These are phyloP conservation scores for Paelopatides confundens DNA, from an alignment of 53 echinoderm and acorn worm genomes.

Conservation along the genomic window DNA sequence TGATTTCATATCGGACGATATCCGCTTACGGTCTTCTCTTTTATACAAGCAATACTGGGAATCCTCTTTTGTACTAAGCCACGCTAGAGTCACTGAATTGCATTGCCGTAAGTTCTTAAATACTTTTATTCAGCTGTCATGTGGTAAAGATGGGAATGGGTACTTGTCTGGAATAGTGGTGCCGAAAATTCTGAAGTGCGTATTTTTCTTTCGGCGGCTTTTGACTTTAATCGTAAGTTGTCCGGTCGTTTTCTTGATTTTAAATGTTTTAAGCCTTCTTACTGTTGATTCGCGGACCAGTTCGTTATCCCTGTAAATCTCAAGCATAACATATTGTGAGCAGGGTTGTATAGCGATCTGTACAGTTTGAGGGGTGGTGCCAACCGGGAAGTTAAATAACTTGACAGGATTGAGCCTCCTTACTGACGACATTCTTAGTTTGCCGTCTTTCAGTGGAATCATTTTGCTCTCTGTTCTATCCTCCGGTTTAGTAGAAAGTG, in stretches of 20 bases:
- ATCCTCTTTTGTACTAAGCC: slow-evolving; percentile 92
- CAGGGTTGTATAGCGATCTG: slow-evolving; percentile 87
- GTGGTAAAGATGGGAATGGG: slow-evolving; percentile 88
- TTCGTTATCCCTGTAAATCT: slow-evolving; percentile 78
- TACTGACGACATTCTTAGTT: slow-evolving; percentile 78
- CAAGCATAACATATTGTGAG: slow-evolving; percentile 70
- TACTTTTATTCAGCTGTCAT: slow-evolving; percentile 86
- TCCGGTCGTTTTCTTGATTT: slow-evolving; percentile 73
- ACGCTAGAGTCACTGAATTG: slow-evolving; percentile 91
- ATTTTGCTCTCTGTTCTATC: slow-evolving; percentile 57
- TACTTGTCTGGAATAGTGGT: slow-evolving; percentile 92
- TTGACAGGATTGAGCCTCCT: slow-evolving; percentile 75
- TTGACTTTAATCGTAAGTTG: slow-evolving; percentile 73
- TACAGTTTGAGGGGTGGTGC: slow-evolving; percentile 68
- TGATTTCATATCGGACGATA: slow-evolving; percentile 23
- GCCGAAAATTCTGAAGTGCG: slow-evolving; percentile 84
- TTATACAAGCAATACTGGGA: slow-evolving; percentile 98
- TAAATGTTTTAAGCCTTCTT: slow-evolving; percentile 81
- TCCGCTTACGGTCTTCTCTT: slow-evolving; percentile 73
- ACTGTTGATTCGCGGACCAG: slow-evolving; percentile 75
- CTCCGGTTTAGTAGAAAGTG: slow-evolving; percentile 72
- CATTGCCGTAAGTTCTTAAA: slow-evolving; percentile 92
- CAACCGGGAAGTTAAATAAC: slow-evolving; percentile 83
- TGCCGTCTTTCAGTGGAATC: slow-evolving; percentile 86
- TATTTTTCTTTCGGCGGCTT: slow-evolving; percentile 66